phyloP scores from a whole-genome alignment of 2,888 invertebrate genomes.

The Lasioglossum figueresi region DNA sequence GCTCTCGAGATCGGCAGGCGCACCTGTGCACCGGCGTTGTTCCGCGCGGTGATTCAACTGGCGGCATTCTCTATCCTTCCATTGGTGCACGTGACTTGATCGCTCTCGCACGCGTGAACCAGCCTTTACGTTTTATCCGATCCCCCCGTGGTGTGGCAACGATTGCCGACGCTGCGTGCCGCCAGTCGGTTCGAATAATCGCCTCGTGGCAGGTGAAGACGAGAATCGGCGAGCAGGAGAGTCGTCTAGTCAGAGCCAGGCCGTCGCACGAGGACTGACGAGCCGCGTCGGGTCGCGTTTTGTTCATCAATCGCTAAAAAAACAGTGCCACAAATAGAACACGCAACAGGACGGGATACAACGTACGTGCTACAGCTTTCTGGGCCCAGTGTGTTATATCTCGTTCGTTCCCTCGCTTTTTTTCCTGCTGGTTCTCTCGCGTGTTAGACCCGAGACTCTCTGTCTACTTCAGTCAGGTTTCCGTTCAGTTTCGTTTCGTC shows the following conservation, averaged over 20 bases:
- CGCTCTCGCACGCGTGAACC: slow-evolving; percentile 54
- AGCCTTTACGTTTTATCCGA: slow-evolving; percentile 52
- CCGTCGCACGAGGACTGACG: slow-evolving; percentile 41
- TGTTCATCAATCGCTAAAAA: slow-evolving; percentile 24
- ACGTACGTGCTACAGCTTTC: slow-evolving; percentile 37
- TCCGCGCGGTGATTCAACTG: not conserved
- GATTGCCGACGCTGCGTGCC: slow-evolving; percentile 45
- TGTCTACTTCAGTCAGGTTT: not conserved
- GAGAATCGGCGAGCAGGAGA: slow-evolving; percentile 46
- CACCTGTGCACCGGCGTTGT: slow-evolving; percentile 12
- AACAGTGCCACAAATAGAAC: slow-evolving; percentile 1
- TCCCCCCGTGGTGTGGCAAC: slow-evolving; percentile 41
- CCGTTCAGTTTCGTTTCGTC: slow-evolving; percentile 3
- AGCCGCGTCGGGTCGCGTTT: slow-evolving; percentile 39
- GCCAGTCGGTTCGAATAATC: slow-evolving; percentile 64
- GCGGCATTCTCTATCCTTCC: not conserved
- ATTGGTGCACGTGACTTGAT: slow-evolving; percentile 47
- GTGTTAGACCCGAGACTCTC: not conserved
- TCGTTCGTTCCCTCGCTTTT: slow-evolving; percentile 16
- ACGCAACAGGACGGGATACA: not conserved
- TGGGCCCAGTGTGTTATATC: slow-evolving; percentile 3
- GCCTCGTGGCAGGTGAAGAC: slow-evolving; percentile 59
- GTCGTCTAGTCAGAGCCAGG: slow-evolving; percentile 24
- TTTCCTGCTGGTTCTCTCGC: not conserved
- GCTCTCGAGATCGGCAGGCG: slow-evolving; percentile 23